Percentiles rank a stretch among this genome's conserved stretches.
These are phyloP conservation scores for Ellobius talpinus DNA, from an alignment of 2,113 vertebrate genomes.

Conservation along the genomic window DNA sequence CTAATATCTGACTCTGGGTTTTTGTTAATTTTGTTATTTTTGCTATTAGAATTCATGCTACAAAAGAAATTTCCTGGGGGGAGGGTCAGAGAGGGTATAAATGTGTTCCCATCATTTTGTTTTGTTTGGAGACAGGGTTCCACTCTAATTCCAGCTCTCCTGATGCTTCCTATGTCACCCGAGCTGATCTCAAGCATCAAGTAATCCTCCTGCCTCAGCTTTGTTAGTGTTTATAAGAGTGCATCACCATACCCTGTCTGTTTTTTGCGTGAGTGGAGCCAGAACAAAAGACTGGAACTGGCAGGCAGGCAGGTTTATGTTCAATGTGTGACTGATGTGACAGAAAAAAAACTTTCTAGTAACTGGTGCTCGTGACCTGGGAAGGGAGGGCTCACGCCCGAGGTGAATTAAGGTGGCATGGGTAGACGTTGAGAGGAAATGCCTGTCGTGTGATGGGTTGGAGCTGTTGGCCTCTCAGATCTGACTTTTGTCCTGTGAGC, in stretches of 20 bases:
- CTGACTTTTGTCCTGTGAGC: neutral
- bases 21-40: too few relatives aligned
- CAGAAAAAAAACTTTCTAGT: constrained; percentile 11
- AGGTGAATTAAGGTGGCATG: too few relatives aligned
- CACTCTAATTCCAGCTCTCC: neutral
- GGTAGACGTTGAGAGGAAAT: neutral
- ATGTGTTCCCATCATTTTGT: neutral
- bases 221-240: neutral
- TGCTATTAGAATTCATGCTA: too few relatives aligned
- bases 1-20: too few relatives aligned
- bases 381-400: neutral
- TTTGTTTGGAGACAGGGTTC: neutral
- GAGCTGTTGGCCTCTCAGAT: neutral
- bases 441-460: rapidly evolving
- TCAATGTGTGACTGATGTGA: neutral
- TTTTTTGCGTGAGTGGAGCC: neutral
- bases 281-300: neutral
- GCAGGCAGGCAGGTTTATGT: neutral
- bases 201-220: neutral
- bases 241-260: neutral
- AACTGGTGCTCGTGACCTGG: neutral
- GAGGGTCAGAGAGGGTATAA: neutral
- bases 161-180: neutral
- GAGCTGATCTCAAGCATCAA: neutral
- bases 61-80: neutral